These are phyloP conservation scores for Papilio polytes DNA, from an alignment of 1,140 invertebrate genomes.

Conservation along the genomic window DNA sequence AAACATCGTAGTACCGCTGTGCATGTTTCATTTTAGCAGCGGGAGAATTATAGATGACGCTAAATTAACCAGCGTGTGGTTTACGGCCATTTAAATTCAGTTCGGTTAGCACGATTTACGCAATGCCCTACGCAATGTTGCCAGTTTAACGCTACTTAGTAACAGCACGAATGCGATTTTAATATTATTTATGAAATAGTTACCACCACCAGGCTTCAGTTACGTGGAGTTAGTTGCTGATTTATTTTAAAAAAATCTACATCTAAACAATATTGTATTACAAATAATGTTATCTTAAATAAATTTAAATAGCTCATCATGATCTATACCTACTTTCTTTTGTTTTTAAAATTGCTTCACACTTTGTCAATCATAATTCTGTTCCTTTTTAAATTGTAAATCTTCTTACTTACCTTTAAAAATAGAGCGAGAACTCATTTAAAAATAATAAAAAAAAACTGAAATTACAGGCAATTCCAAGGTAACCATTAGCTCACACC, in stretches of 20 bases:
- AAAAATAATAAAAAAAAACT: background rate
- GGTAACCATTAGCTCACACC: constrained; percentile 2
- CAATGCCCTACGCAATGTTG: constrained; percentile 21
- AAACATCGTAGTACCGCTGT: background rate
- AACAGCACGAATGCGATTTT: background rate
- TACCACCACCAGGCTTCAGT: background rate
- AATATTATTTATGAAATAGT: constrained; percentile 11
- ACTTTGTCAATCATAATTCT: background rate
- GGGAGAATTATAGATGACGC: constrained; percentile 36
- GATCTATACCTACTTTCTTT: background rate
- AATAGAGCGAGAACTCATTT: background rate
- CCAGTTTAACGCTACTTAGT: constrained; percentile 20
- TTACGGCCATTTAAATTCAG: constrained; percentile 35
- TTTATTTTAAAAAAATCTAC: background rate
- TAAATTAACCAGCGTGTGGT: constrained; percentile 32
- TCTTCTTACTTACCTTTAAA: background rate
- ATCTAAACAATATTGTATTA: background rate
- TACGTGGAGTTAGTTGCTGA: background rate
- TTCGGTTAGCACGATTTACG: constrained; percentile 13
- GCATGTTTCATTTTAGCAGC: background rate
- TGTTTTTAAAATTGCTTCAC: background rate
- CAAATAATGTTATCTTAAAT: background rate
- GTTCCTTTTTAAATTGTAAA: background rate
- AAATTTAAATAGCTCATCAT: no score
- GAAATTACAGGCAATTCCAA: constrained; percentile 1